Percentiles rank a stretch among this genome's conserved stretches.
Evolutionary conservation across 2,113 vertebrate genomes (phyloP).

Genomic region (Tragelaphus strepsiceros): DNA sequence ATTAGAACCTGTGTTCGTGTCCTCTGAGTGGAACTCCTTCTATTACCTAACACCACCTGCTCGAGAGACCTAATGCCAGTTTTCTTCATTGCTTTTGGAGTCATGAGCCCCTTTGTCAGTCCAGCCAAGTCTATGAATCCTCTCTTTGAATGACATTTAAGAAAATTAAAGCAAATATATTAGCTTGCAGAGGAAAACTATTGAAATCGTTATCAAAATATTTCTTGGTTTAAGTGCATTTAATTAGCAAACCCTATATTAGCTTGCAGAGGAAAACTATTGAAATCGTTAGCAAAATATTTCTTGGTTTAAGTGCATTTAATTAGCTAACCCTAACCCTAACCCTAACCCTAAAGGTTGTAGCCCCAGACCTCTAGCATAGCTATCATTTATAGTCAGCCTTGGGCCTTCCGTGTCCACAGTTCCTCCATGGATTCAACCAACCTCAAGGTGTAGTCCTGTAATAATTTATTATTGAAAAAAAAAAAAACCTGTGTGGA

Average conservation of each 20-base stretch:
- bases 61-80: not conserved
- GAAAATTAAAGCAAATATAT: not conserved
- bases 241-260: not conserved
- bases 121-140: not conserved
- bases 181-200: not conserved
- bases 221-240: not conserved
- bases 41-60: not conserved
- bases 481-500: too few relatives aligned
- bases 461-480: not conserved
- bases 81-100: not conserved
- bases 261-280: not conserved
- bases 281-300: not conserved
- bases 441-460: not conserved
- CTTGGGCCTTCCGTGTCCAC: not conserved
- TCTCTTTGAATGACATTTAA: not conserved
- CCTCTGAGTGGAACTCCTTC: not conserved
- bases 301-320: not conserved
- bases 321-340: not conserved
- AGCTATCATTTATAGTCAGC: not conserved
- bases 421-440: not conserved
- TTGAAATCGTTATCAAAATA: not conserved
- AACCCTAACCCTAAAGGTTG: not conserved
- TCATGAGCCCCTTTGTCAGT: not conserved
- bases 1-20: not conserved
- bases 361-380: not conserved